Evolutionary conservation across 2,888 invertebrate genomes (phyloP), one percentile per base, ranked within the genome.

Genomic region (Rhamphomyia laevipes): DNA sequence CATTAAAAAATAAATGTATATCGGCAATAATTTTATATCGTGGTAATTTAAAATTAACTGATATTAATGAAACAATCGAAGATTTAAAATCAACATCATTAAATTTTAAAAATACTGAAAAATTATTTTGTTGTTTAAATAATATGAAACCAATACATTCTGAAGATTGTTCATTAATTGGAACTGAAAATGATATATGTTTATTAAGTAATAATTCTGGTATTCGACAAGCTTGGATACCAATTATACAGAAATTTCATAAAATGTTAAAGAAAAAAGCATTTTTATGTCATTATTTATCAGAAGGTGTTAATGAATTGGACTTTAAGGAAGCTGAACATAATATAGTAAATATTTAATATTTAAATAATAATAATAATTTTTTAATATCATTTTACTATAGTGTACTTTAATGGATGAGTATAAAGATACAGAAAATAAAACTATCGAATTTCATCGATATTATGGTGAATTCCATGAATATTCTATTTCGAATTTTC

Each of bases 131-230:
- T 64, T 85, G 85, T 9, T 72, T 86, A 23, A 84, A 84, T 66
- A 78, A 80, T 61, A 82, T 82, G 68, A 84, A 86, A 15, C 87
- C 92, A 1, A 77, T 81, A 1, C 81, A 81, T 17, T 82, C 84
- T 1, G 83, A 83, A 3, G 81, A 82, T 1, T 86, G 85, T 12
- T 86, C 87, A 62, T 65, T 87, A 56, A 85, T 86, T 43, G 80
- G 80, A 52, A 75, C 85, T 18, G 78, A 78, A 53, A 76, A 86
- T 55, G 86, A 90, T 37, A 84, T 88, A 2, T 84, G 86, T 53
- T 90, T 91, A 84, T 74, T 92, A 47, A 84, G 86, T 48, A 93
- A 92, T 65, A 87, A 62, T 77, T 84, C 91, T 59, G 83, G 81
- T 33, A 83, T 94, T 52, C 80, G 82, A 47, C 78, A 78, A 23